Percentiles rank a stretch among this genome's conserved stretches.
Evolutionary conservation across 2,113 vertebrate species (phyloP).

Genomic region (Malurus alboscapulatus): DNA sequence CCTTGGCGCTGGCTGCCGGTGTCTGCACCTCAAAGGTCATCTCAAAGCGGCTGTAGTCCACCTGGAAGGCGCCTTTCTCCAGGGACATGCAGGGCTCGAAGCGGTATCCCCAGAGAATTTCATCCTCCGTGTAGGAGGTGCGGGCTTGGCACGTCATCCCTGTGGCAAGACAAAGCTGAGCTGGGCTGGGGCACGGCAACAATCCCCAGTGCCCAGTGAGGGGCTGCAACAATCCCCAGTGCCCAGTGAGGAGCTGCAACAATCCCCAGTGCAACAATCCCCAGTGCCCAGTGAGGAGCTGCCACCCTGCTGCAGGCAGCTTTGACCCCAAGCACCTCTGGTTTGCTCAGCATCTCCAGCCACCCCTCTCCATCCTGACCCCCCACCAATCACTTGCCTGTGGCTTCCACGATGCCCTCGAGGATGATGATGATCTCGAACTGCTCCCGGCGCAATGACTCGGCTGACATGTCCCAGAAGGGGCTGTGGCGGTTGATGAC

Average conservation of each 20-base stretch:
- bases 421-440: constrained; percentile 86
- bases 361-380: accelerated
- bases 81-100: constrained; percentile 84
- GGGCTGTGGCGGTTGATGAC: constrained; percentile 79
- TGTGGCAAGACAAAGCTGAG: not conserved
- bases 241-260: too few species aligned
- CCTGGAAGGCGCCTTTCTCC: constrained; percentile 81
- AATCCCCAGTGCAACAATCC: too few species aligned
- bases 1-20: constrained; percentile 69
- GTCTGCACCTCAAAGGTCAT: constrained; percentile 83
- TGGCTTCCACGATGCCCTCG: constrained; percentile 85
- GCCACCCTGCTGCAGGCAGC: accelerated
- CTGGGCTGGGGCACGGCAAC: accelerated
- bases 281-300: accelerated
- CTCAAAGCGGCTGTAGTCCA: constrained; percentile 80
- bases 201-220: too few species aligned
- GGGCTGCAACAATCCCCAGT: too few species aligned
- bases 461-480: constrained; percentile 80
- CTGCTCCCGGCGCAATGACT: constrained; percentile 71
- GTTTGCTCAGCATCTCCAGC: not conserved
- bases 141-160: constrained; percentile 86
- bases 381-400: constrained; percentile 57
- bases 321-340: accelerated
- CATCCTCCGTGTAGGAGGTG: constrained; percentile 81
- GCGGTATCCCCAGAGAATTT: constrained; percentile 83